Base-by-base conservation (phyloP, 2,797 vertebrate species). In the Enteromius trimaculatus region DNA sequence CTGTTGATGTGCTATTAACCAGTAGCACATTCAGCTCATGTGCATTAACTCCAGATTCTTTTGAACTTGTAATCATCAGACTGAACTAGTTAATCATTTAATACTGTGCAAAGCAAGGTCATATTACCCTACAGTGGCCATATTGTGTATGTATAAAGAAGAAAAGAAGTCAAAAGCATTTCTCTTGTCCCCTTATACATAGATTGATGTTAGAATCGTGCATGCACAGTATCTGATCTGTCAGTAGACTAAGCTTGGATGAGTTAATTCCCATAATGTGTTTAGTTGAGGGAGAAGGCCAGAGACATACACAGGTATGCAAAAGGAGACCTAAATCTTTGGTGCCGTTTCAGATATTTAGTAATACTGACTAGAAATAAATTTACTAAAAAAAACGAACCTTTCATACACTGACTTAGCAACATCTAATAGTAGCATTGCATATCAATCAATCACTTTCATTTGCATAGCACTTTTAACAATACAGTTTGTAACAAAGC, bases 41-140 rank as follows among this genome's bases (percentile, higher is more conserved):
- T 92, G 91, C 92, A 87, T 95, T 95, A 95, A 94, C 94, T 92
- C 85, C 88, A 92, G 89, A 94, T 89, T 91, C 92, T 91, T 95
- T 95, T 95, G 93, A 95, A 94, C 93, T 94, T 95, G 94, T 95
- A 95, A 95, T 95, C 93, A 95, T 95, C 93, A 89, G 94, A 94
- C 92, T 92, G 88, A 92, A 91, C 92, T 89, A 94, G 94, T 95
- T 95, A 95, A 95, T 95, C 90, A 94, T 95, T 95, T 91, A 94
- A 90, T 89, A 79, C 91, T 79, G 79, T 64, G 89, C 92, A 75
- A 76, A 87, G 82, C 84, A 86, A 85, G 86, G 86, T 87, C 84
- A 87, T 19, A 83, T 23, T 68, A 84, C 65, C 60, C 93, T 92
- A 92, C 90, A 42, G 34, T 55, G 79, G 6, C 26, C 11, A 16